These are phyloP conservation scores for Hydractinia echinata DNA, from an alignment of 30 jellyfish, hydroid and myxozoan species.

Conservation along the genomic window DNA sequence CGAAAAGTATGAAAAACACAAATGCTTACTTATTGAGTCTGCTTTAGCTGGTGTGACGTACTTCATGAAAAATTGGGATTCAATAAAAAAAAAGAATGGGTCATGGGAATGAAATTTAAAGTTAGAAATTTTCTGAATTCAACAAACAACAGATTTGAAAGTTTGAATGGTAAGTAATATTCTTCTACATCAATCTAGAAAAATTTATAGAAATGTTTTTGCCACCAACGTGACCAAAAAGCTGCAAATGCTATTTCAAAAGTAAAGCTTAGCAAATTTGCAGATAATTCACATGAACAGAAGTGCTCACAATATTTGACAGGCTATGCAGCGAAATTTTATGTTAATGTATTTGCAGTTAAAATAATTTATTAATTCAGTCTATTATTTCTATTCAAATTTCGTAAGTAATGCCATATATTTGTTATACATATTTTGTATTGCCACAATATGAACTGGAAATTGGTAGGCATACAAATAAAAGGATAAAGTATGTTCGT, in stretches of 20 bases:
- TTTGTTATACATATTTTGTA: no score
- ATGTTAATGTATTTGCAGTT: background rate
- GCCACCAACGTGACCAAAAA: slow-evolving; percentile 33
- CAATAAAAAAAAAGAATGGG: slow-evolving; percentile 54
- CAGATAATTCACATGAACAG: background rate
- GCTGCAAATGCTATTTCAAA: slow-evolving; percentile 22
- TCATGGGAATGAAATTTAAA: slow-evolving; percentile 24
- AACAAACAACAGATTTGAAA: slow-evolving; percentile 49
- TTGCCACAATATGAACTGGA: no score
- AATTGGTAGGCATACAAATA: no score
- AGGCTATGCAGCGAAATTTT: slow-evolving; percentile 30
- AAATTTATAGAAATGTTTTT: slow-evolving; percentile 22
- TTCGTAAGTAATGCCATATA: no score
- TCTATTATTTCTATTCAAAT: no score
- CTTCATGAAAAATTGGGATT: slow-evolving; percentile 36
- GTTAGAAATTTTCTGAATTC: slow-evolving; percentile 19
- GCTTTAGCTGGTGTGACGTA: slow-evolving; percentile 21
- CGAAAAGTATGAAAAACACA: no score
- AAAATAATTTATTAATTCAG: no score
- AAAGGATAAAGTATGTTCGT: no score
- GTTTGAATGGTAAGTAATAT: slow-evolving; percentile 40
- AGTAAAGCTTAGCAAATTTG: background rate
- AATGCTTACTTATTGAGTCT: background rate
- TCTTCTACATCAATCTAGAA: slow-evolving; percentile 19
- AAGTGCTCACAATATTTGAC: slow-evolving; percentile 24